Evolutionary conservation across 2,113 vertebrate genomes (phyloP).

Genomic region (Octodon degus): DNA sequence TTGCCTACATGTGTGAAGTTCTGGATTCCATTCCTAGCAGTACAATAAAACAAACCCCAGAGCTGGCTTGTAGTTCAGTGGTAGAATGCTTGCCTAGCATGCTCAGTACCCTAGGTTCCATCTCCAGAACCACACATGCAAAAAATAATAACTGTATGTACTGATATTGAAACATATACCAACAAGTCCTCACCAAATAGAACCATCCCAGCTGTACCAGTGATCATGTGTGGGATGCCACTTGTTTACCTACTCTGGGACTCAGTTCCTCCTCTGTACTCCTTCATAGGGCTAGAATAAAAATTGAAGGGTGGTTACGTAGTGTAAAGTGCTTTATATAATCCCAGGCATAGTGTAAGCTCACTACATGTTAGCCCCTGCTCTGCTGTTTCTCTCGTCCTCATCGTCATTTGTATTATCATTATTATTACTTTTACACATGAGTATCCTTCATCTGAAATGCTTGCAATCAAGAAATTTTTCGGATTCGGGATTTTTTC

Average conservation of each 20-base stretch:
- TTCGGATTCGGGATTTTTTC: not conserved
- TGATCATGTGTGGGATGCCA: not conserved
- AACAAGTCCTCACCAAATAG: not conserved
- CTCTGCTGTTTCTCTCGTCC: not conserved
- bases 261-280: not conserved
- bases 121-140: not conserved
- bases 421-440: not conserved
- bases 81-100: not conserved
- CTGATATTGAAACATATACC: constrained; percentile 26
- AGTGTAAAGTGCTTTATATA: not conserved
- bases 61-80: not conserved
- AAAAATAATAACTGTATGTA: not conserved
- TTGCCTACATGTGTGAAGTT: not conserved
- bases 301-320: not conserved
- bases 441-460: not conserved
- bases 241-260: constrained; percentile 18
- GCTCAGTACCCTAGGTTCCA: not conserved
- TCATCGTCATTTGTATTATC: not conserved
- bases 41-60: not conserved
- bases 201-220: not conserved
- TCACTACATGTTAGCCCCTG: not conserved
- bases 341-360: not conserved
- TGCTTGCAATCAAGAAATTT: not conserved
- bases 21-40: not conserved
- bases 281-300: constrained; percentile 26